These are phyloP conservation scores for Diaprepes abbreviatus DNA, from an alignment of 2,888 invertebrate species.

Conservation along the genomic window DNA sequence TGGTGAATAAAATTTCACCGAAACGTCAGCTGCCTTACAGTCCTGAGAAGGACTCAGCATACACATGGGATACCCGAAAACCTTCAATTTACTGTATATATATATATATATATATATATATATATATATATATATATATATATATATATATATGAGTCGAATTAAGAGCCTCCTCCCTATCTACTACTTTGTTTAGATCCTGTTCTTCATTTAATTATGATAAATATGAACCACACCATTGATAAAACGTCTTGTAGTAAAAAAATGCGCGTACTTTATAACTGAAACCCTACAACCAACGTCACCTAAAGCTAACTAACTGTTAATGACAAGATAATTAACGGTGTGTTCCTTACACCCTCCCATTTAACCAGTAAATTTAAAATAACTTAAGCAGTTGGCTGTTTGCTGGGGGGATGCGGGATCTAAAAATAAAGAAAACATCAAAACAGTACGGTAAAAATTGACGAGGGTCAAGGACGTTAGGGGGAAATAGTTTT, in stretches of 20 bases:
- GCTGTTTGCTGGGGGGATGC: slow-evolving; percentile 30
- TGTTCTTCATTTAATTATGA: background rate
- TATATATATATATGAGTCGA: too few relatives aligned
- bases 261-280: background rate
- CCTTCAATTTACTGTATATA: too few relatives aligned
- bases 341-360: slow-evolving; percentile 24
- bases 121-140: too few relatives aligned
- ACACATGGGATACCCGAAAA: too few relatives aligned
- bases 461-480: slow-evolving; percentile 21
- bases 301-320: slow-evolving; percentile 13
- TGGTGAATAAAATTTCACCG: too few relatives aligned
- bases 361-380: slow-evolving; percentile 30
- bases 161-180: too few relatives aligned
- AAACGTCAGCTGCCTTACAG: too few relatives aligned
- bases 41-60: too few relatives aligned
- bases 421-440: slow-evolving; percentile 34
- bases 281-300: background rate
- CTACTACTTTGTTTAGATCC: too few relatives aligned
- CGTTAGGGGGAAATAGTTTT: slow-evolving; percentile 20
- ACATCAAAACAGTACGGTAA: slow-evolving; percentile 21
- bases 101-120: too few relatives aligned
- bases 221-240: background rate
- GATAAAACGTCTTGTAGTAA: background rate
- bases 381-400: slow-evolving; percentile 34
- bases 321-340: slow-evolving; percentile 35